These are phyloP conservation scores for Euspilapteryx auroguttella DNA, from an alignment of 2,888 invertebrate genomes.

Conservation along the genomic window DNA sequence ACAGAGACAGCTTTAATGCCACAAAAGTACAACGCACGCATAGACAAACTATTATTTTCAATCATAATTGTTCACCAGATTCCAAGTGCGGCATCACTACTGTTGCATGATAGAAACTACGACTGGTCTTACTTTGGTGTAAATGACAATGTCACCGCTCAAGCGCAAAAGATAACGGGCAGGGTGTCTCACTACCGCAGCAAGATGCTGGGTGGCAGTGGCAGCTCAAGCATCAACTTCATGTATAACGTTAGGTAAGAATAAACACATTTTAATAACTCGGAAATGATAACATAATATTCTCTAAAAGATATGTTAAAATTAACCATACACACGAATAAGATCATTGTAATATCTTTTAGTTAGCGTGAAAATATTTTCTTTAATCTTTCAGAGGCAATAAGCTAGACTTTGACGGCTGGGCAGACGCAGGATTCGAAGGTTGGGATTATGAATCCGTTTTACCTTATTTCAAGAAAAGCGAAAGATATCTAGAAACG, in stretches of 20 bases:
- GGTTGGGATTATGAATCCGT: constrained; percentile 2
- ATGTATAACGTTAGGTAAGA: constrained; percentile 1
- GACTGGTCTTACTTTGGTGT: background rate
- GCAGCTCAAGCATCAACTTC: background rate
- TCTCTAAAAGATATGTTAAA: background rate
- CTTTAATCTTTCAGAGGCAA: constrained; percentile 1
- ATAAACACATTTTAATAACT: background rate
- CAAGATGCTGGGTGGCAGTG: constrained; percentile 1
- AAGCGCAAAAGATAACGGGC: background rate
- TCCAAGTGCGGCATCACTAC: background rate
- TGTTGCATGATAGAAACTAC: background rate
- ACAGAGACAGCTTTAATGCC: too few species aligned
- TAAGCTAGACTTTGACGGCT: background rate
- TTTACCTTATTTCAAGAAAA: constrained; percentile 2
- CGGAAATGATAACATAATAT: background rate
- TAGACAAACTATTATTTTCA: too few species aligned
- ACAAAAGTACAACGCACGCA: too few species aligned
- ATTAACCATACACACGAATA: background rate
- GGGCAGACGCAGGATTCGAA: background rate
- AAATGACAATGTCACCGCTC: background rate
- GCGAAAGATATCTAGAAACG: background rate
- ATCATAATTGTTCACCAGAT: background rate
- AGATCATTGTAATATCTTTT: background rate
- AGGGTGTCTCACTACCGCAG: background rate
- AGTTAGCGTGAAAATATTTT: background rate